Conservation (phyloP, 2,113 vertebrate genomes). For the Upupa epops region DNA sequence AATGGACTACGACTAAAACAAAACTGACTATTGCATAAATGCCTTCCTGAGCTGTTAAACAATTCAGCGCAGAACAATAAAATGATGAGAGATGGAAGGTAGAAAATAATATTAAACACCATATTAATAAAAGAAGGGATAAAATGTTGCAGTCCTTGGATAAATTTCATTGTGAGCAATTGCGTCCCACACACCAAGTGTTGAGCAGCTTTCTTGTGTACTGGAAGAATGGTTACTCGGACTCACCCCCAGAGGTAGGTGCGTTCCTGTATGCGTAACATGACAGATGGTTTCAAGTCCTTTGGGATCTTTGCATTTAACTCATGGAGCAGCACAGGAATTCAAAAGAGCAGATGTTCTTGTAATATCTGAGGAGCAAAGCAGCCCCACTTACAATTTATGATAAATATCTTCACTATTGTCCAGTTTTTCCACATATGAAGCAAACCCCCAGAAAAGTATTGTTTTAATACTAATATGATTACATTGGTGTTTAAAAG, state of each 20-base stretch:
- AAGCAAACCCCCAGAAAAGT: no score
- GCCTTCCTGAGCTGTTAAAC: background rate
- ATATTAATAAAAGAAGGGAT: background rate
- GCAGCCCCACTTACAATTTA: background rate
- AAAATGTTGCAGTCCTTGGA: background rate
- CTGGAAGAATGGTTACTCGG: background rate
- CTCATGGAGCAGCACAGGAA: conserved; percentile 9
- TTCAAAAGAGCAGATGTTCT: conserved; percentile 32
- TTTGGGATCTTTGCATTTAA: background rate
- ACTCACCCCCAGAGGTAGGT: background rate
- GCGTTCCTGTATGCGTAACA: background rate
- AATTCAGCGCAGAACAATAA: background rate
- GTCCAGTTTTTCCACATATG: background rate
- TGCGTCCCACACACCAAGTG: conserved; percentile 8
- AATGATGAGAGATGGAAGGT: background rate
- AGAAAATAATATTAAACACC: background rate
- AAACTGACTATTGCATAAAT: background rate
- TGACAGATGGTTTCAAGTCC: conserved; percentile 45
- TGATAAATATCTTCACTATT: background rate
- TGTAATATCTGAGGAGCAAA: background rate
- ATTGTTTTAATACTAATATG: fast-evolving
- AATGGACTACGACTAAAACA: background rate
- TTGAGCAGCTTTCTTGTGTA: background rate
- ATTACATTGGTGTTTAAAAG: background rate
- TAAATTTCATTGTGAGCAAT: background rate